Evolutionary conservation across 2,888 invertebrate species (phyloP).

Genomic region (Drosophila nigritarsus): DNA sequence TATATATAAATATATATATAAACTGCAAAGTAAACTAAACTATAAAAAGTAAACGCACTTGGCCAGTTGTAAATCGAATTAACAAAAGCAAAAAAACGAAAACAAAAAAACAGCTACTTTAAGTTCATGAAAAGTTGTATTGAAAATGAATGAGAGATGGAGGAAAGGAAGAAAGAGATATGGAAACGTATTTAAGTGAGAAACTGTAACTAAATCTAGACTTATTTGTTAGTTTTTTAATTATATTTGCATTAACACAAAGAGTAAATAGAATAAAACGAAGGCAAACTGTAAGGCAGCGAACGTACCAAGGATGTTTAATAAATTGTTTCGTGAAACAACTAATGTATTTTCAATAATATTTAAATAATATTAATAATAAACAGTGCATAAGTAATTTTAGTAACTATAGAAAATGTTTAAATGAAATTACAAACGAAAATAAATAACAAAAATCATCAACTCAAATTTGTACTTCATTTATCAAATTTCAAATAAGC

Average conservation of each 20-base stretch:
- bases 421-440: slow-evolving; percentile 82
- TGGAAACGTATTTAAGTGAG: slow-evolving; percentile 67
- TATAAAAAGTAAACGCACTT: slow-evolving; percentile 60
- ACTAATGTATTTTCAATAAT: slow-evolving; percentile 82
- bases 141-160: slow-evolving; percentile 30
- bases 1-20: slow-evolving; percentile 37
- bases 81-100: slow-evolving; percentile 37
- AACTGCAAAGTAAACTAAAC: slow-evolving; percentile 59
- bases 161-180: slow-evolving; percentile 19
- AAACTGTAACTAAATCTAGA: slow-evolving; percentile 80
- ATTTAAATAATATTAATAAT: slow-evolving; percentile 82
- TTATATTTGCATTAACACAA: slow-evolving; percentile 71
- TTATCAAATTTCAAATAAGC: slow-evolving; percentile 4
- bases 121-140: slow-evolving; percentile 67
- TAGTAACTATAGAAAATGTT: slow-evolving; percentile 85
- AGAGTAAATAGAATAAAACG: slow-evolving; percentile 57
- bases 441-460: slow-evolving; percentile 73
- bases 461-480: not conserved
- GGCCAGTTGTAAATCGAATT: slow-evolving; percentile 78
- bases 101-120: slow-evolving; percentile 53
- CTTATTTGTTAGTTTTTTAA: slow-evolving; percentile 81
- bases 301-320: slow-evolving; percentile 82
- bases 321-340: slow-evolving; percentile 80
- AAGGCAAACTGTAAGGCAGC: slow-evolving; percentile 63
- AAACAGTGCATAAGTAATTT: slow-evolving; percentile 82